Percentiles rank a stretch among this genome's conserved stretches.
These are phyloP conservation scores for Celastrina argiolus DNA, from an alignment of 2,888 invertebrate species.

Conservation along the genomic window DNA sequence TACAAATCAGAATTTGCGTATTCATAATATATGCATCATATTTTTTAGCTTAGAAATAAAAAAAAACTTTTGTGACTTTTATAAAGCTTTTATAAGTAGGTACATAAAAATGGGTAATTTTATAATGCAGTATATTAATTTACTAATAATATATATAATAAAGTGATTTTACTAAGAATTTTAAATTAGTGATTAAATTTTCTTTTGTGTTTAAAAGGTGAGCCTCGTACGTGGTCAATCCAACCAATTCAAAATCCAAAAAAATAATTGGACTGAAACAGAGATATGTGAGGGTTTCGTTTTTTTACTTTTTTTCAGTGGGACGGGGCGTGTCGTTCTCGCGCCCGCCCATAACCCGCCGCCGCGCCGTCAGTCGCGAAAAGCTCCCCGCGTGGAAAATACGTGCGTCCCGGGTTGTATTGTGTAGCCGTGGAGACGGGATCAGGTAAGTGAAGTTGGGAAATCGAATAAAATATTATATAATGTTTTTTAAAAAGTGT, in stretches of 20 bases:
- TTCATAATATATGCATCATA: neutral
- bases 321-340: slow-evolving; percentile 55
- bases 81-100: neutral
- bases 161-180: neutral
- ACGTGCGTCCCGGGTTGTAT: slow-evolving; percentile 33
- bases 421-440: slow-evolving; percentile 28
- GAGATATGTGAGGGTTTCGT: slow-evolving; percentile 26
- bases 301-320: slow-evolving; percentile 31
- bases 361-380: slow-evolving; percentile 46
- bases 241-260: neutral
- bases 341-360: slow-evolving; percentile 56
- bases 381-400: slow-evolving; percentile 38
- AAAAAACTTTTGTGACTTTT: neutral
- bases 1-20: slow-evolving; percentile 1
- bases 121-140: too few relatives aligned
- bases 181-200: neutral
- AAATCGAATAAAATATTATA: neutral
- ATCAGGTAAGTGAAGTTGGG: slow-evolving; percentile 30
- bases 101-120: neutral
- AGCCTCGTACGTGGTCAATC: neutral
- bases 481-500: too few relatives aligned
- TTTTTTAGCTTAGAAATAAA: neutral
- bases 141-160: too few relatives aligned
- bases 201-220: neutral
- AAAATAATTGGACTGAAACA: slow-evolving; percentile 7